These are phyloP conservation scores for Cataglyphis livida DNA, from an alignment of 2,888 invertebrate genomes.

Conservation along the genomic window DNA sequence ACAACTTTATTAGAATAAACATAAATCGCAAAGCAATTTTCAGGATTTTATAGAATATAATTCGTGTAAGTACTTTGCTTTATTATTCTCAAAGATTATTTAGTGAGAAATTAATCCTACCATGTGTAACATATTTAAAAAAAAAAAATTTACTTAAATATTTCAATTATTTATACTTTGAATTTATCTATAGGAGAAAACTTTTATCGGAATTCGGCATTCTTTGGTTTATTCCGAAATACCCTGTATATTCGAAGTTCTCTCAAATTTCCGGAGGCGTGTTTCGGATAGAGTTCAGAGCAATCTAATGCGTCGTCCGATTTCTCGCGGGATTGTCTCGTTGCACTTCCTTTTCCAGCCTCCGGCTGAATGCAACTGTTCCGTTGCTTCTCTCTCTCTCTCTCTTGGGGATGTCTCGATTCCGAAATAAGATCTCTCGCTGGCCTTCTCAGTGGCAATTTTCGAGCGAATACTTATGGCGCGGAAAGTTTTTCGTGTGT, in stretches of 20 bases:
- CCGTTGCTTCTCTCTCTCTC: constrained; percentile 17
- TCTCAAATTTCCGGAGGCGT: constrained; percentile 19
- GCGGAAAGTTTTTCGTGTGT: constrained; percentile 41
- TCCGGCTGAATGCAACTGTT: constrained; percentile 1
- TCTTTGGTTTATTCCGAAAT: neutral
- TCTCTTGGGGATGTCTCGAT: constrained; percentile 35
- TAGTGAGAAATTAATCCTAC: neutral
- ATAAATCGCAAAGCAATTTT: neutral
- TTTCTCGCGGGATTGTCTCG: constrained; percentile 47
- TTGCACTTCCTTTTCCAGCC: constrained; percentile 1
- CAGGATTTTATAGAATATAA: neutral
- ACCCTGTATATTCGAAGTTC: constrained; percentile 12
- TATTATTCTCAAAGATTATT: neutral
- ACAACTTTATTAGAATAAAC: neutral
- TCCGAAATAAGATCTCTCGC: constrained; percentile 54
- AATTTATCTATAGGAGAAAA: neutral
- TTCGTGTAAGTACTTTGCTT: neutral
- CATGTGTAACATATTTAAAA: neutral
- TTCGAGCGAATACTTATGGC: constrained; percentile 55
- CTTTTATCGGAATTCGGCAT: neutral
- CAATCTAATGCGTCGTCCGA: constrained; percentile 38
- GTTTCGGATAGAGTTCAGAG: constrained; percentile 43
- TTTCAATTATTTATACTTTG: constrained; percentile 2
- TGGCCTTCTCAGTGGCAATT: constrained; percentile 57
- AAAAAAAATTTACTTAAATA: neutral